Evolutionary conservation across 2,113 vertebrate genomes (phyloP).

Genomic region (Formicarius rufipectus): DNA sequence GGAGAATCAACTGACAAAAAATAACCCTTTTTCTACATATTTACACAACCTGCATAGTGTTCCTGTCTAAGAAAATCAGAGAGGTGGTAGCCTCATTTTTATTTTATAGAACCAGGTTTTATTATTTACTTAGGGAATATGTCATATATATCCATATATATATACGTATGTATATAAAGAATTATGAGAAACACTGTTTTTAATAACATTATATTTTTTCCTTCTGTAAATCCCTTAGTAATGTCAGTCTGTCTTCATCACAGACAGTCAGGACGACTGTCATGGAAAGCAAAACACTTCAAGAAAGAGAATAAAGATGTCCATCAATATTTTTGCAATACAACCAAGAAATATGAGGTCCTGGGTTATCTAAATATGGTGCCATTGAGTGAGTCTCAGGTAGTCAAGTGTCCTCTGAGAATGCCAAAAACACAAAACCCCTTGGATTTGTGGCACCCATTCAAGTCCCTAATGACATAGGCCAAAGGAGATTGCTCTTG

Average conservation of each 20-base stretch:
- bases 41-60: not conserved
- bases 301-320: not conserved
- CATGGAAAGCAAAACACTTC: not conserved
- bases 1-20: not conserved
- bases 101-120: constrained; percentile 9
- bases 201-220: not conserved
- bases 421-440: not conserved
- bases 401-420: not conserved
- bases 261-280: not conserved
- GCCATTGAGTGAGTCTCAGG: not conserved
- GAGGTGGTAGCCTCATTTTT: not conserved
- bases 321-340: not conserved
- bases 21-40: not conserved
- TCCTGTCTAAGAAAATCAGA: not conserved
- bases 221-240: constrained; percentile 13
- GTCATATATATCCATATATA: not conserved
- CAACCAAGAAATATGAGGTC: not conserved
- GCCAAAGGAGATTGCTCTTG: not conserved
- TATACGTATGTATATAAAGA: not conserved
- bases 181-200: not conserved
- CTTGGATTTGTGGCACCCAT: not conserved
- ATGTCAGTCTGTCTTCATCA: not conserved
- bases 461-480: not conserved
- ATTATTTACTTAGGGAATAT: constrained; percentile 3
- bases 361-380: not conserved